These are phyloP conservation scores for Pseudopodoces humilis DNA, from an alignment of 2,113 vertebrate genomes.

Conservation along the genomic window DNA sequence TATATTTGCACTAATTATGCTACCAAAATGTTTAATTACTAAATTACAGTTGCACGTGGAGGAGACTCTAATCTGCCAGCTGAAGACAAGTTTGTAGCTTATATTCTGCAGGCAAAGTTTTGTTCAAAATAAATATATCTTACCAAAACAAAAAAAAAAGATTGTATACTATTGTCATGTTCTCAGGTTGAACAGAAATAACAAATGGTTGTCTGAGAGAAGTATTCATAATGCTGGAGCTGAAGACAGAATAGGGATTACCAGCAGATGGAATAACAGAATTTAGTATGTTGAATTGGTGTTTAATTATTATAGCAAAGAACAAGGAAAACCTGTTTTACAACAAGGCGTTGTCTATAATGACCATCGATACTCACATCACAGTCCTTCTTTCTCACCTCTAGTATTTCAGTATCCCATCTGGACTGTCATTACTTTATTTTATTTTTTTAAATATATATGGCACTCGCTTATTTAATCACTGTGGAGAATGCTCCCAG, in stretches of 20 bases:
- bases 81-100: background rate
- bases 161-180: background rate
- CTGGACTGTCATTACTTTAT: background rate
- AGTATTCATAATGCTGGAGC: background rate
- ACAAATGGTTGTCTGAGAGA: background rate
- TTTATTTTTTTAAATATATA: background rate
- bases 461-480: background rate
- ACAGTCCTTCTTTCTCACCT: background rate
- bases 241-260: background rate
- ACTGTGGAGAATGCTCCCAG: background rate
- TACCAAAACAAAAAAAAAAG: background rate
- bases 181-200: background rate
- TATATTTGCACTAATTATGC: slow-evolving; percentile 29
- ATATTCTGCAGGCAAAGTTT: background rate
- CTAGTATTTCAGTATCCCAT: background rate
- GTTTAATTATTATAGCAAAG: background rate
- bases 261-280: background rate
- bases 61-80: background rate
- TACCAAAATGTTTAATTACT: slow-evolving; percentile 40
- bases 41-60: background rate
- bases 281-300: background rate
- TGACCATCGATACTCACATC: background rate
- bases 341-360: background rate
- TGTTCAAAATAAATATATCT: background rate
- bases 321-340: background rate